Evolutionary conservation across 2,888 invertebrate species (phyloP), one percentile per base, ranked within the genome.

Genomic region (Drosophila subsilvestris): DNA sequence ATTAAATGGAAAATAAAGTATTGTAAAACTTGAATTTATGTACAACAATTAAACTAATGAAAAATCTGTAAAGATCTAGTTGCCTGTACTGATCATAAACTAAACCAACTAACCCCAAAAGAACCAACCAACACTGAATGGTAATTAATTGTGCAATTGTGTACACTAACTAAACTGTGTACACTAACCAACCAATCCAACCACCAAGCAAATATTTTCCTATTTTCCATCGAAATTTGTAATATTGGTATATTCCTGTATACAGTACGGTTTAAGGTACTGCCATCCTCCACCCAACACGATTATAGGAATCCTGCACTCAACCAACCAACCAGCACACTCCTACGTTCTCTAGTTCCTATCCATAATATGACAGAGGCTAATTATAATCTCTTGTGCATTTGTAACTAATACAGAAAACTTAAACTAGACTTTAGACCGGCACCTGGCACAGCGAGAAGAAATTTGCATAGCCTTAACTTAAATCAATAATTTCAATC

Each of bases 381-480:
- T 49, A 25, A 43, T 17, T 22, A 48, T 63, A 53, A 74, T 57
- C 51, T 66, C 51, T 61, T 79, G 69, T 67, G 80, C 80, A 82
- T 81, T 82, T 81, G 69, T 74, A 79, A 77, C 59, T 59, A 62
- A 54, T 50, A 74, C 78, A 57, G 49, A 49, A 53, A 27, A 32
- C 63, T 49, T 63, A 50, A 27, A 63, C 61, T 66, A 62, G 63
- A 77, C 78, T 75, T 77, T 59, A 43, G 59, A 29, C 7, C 22
- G 63, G 63, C 63, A 55, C 54, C 20, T 53, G 42, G 54, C 37
- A 37, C 14, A 37, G 14, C 63, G 47, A 63, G 65, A 54, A 54
- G 10, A 48, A 17, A 48, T 42, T 20, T 27, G 48, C 54, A 65
- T 67, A 49, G 67, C 65, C 67, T 66, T 55, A 67, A 66, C 65